A percentile compares a stretch with the other conserved stretches of the same genome.
Conservation (phyloP, 2,888 invertebrate species). For the Acanthacorydalis orientalis region DNA sequence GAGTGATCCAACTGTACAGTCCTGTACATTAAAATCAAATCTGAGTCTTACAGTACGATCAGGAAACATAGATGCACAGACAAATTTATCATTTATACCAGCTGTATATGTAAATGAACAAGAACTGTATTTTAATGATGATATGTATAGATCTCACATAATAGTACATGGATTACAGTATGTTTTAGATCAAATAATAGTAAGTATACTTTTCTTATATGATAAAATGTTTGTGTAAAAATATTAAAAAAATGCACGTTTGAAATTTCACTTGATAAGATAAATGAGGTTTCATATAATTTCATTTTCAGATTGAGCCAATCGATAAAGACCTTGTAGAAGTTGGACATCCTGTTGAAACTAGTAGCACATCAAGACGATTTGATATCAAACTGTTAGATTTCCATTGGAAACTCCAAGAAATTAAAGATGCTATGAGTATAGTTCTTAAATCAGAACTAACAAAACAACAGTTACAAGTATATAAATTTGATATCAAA, state of each 20-base stretch:
- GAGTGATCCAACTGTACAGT: conserved; percentile 14
- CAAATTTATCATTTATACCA: conserved; percentile 22
- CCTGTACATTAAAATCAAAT: conserved; percentile 18
- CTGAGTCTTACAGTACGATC: conserved; percentile 20
- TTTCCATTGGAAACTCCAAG: conserved; percentile 24
- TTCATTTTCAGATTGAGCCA: conserved; percentile 17
- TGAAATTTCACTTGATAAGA: too few species aligned
- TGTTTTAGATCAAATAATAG: conserved; percentile 36
- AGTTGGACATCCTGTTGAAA: conserved; percentile 13
- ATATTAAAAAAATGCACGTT: too few species aligned
- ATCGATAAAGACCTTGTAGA: conserved; percentile 20
- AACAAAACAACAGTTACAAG: conserved; percentile 20
- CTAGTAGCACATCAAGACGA: conserved; percentile 13
- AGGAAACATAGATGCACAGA: conserved; percentile 8
- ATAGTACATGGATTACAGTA: conserved; percentile 34
- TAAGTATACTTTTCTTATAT: conserved; percentile 13
- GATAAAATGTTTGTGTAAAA: too few species aligned
- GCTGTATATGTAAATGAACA: conserved; percentile 16
- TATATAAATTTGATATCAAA: conserved; percentile 7
- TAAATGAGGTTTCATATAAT: background rate
- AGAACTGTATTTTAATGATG: conserved; percentile 14
- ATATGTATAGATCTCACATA: conserved; percentile 16
- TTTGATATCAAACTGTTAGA: conserved; percentile 21
- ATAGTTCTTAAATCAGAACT: conserved; percentile 18
- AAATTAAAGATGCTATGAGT: conserved; percentile 21